Base-by-base conservation (phyloP, 2,113 vertebrate genomes). In the Trogon surrucura region DNA sequence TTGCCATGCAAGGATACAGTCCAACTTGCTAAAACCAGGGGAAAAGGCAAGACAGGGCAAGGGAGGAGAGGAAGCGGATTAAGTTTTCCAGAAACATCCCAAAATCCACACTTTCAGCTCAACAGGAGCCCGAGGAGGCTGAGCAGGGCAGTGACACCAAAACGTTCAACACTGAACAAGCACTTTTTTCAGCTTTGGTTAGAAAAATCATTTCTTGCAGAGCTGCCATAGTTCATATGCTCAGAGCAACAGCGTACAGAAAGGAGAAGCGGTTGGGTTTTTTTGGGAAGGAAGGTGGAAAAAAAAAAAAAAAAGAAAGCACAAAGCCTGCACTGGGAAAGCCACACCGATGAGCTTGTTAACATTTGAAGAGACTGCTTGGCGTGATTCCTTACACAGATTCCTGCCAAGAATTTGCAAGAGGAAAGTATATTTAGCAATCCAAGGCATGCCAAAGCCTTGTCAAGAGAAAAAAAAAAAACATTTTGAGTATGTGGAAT, bases 391-490 rank as follows among this genome's bases (percentile, higher is more conserved):
- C 97, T 95, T 90, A 75, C 77, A 69, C 72, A 86, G 54, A 91
- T 87, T 79, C 88, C 91, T 97, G 96, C 96, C 96, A 97, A 97
- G 92, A 93, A 93, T 96, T 97, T 95, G 88, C 95, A 97, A 97
- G 96, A 97, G 97, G 96, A 97, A 97, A 98, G 97, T 98, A 98
- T 98, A 98, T 98, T 98, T 98, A 98, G 98, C 97, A 97, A 96
- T 94, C 95, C 83, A 94, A 97, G 93, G 95, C 97, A 98, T 95
- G 97, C 98, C 97, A 98, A 97, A 97, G 97, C 95, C 98, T 97
- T 98, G 97, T 97, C 97, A 97, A 97, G 96, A 96, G 93, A 91
- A 96, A 96, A 66, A 93, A 89, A 71, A 56, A 27, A 95, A 87
- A 34, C 57, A 95, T 97, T 96, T 96, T 91, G 86, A 85, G 96